Conservation (phyloP, 2,113 vertebrate species). For the Seriola rivoliana region DNA sequence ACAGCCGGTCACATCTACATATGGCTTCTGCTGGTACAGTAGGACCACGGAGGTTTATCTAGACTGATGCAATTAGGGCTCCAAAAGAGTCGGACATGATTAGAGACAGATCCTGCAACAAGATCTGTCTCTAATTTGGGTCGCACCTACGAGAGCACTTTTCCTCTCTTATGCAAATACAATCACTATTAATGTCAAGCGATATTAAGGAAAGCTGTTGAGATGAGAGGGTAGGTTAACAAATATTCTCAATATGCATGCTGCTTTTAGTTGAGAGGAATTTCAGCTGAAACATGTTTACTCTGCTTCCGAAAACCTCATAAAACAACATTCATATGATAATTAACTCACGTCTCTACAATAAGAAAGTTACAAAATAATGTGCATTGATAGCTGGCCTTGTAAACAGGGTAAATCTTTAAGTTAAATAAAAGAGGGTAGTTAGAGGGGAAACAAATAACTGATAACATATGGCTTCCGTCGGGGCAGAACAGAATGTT, state of each 20-base stretch:
- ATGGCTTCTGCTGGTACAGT: constrained; percentile 24
- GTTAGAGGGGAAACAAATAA: constrained; percentile 68
- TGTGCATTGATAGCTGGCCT: neutral
- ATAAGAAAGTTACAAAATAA: neutral
- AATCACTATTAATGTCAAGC: constrained; percentile 14
- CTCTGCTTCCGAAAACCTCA: neutral
- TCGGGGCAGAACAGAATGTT: constrained; percentile 80
- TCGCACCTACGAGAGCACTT: constrained; percentile 9
- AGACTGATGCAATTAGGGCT: constrained; percentile 39
- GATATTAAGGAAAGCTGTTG: neutral
- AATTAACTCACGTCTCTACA: neutral
- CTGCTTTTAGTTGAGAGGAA: neutral
- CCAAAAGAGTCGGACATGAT: constrained; percentile 32
- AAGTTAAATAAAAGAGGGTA: constrained; percentile 36
- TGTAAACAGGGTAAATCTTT: neutral
- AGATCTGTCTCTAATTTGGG: constrained; percentile 39
- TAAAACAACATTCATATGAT: neutral
- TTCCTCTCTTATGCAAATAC: constrained; percentile 22
- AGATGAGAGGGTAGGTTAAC: neutral
- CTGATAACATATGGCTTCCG: constrained; percentile 74
- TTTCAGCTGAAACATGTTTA: constrained; percentile 3
- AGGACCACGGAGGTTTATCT: constrained; percentile 8
- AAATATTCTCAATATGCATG: neutral
- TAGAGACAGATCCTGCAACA: constrained; percentile 22
- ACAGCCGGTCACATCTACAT: constrained; percentile 21